phyloP scores from a whole-genome alignment of 2,888 invertebrate genomes.

The Sisyra terminalis region DNA sequence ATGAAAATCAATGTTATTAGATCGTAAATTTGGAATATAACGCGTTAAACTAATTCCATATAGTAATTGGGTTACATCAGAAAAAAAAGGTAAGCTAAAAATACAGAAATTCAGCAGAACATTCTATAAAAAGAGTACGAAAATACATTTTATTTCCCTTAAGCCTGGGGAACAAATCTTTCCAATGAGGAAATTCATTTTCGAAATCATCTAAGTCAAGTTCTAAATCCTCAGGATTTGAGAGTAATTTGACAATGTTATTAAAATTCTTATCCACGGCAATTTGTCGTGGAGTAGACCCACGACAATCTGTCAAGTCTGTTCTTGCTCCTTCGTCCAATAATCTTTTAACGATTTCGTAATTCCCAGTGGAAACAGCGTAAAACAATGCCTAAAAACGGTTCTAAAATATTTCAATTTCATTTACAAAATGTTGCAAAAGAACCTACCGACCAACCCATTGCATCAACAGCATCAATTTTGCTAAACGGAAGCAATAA shows the following conservation, averaged over 20 bases:
- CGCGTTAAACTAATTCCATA: conserved; percentile 41
- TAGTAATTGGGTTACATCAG: conserved; percentile 37
- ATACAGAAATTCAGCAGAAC: too few relatives aligned
- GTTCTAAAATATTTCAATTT: neutral
- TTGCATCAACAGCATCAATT: conserved; percentile 38
- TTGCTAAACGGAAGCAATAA: conserved; percentile 35
- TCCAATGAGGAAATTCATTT: conserved; percentile 26
- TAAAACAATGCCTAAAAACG: conserved; percentile 40
- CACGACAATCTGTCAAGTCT: conserved; percentile 31
- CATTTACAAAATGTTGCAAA: neutral
- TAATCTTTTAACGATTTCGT: conserved; percentile 34
- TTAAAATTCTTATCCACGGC: conserved; percentile 34
- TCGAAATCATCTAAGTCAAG: conserved; percentile 16
- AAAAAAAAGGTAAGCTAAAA: conserved; percentile 30
- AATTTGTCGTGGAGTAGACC: conserved; percentile 32
- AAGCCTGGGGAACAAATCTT: conserved; percentile 31
- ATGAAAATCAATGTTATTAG: conserved; percentile 32
- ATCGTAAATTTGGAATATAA: conserved; percentile 28
- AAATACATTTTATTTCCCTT: conserved; percentile 12
- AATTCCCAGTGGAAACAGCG: conserved; percentile 38
- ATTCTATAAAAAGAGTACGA: conserved; percentile 13
- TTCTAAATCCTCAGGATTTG: conserved; percentile 22
- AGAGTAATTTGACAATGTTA: conserved; percentile 29
- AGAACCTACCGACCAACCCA: conserved; percentile 41
- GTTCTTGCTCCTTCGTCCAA: conserved; percentile 33